A percentile compares a stretch with the other conserved stretches of the same genome.
phyloP scores from a whole-genome alignment of 2,888 invertebrate species.

The Steinernema hermaphroditum region DNA sequence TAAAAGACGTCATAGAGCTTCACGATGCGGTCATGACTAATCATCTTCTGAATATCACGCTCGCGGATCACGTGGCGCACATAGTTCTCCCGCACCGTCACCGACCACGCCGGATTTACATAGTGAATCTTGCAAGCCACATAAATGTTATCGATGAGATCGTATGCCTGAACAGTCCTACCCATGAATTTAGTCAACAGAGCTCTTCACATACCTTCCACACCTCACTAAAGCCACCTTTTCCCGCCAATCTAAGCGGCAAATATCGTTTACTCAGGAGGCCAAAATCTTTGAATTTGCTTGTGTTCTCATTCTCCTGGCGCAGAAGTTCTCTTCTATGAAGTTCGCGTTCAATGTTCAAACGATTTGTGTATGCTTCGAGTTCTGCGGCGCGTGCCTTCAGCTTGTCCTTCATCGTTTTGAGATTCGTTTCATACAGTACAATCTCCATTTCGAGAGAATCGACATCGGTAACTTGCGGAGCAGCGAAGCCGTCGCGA shows the following conservation, averaged over 20 bases:
- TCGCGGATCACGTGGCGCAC: slow-evolving; percentile 99
- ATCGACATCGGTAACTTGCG: no score
- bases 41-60: slow-evolving; percentile 93
- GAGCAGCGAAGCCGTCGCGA: no score
- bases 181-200: background rate
- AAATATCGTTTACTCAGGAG: slow-evolving; percentile 87
- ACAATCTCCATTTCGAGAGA: no score
- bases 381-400: background rate
- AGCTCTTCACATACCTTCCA: slow-evolving; percentile 34
- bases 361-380: background rate
- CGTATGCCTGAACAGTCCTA: slow-evolving; percentile 75
- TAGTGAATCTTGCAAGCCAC: slow-evolving; percentile 99
- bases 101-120: slow-evolving; percentile 99
- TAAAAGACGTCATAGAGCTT: slow-evolving; percentile 98
- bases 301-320: slow-evolving; percentile 95
- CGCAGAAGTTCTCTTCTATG: slow-evolving; percentile 96
- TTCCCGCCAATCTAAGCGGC: slow-evolving; percentile 90
- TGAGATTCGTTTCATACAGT: no score
- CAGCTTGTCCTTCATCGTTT: background rate
- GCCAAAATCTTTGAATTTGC: slow-evolving; percentile 87
- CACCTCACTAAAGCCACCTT: slow-evolving; percentile 71
- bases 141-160: slow-evolving; percentile 95
- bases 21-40: slow-evolving; percentile 96
- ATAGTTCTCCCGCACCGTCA: slow-evolving; percentile 99
- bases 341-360: slow-evolving; percentile 79